phyloP scores from a whole-genome alignment of 2,797 vertebrate genomes.

The Leucoraja ocellata region DNA sequence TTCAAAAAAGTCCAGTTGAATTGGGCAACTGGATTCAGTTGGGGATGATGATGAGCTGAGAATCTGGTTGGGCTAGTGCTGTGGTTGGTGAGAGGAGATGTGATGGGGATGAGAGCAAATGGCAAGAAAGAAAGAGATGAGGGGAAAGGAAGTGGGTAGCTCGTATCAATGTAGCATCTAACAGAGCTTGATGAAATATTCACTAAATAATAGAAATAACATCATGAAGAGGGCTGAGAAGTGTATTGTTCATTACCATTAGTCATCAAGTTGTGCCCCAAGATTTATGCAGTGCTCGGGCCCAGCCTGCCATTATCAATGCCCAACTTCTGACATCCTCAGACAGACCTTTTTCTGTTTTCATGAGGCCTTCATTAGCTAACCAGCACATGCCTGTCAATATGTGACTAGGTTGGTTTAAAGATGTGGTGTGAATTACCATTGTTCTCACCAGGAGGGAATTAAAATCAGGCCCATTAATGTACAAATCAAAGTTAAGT shows the following conservation, averaged over 20 bases:
- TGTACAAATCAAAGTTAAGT: background rate
- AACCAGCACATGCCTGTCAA: background rate
- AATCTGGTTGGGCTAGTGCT: background rate
- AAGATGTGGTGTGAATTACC: background rate
- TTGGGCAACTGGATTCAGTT: too few relatives aligned
- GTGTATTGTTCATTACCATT: background rate
- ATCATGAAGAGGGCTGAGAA: too few relatives aligned
- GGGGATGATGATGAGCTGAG: background rate
- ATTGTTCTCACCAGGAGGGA: background rate
- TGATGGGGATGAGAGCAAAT: too few relatives aligned
- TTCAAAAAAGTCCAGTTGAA: background rate
- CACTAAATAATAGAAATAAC: background rate
- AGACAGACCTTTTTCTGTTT: background rate
- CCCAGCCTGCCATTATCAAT: background rate
- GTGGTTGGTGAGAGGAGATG: too few relatives aligned
- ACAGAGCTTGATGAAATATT: background rate
- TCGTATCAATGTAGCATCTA: background rate
- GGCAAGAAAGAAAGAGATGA: too few relatives aligned
- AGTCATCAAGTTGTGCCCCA: background rate
- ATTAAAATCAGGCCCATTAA: background rate
- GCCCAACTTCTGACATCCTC: background rate
- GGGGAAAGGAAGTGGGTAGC: background rate
- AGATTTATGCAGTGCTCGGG: background rate
- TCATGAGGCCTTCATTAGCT: background rate
- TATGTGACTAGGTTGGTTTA: background rate